phyloP scores from a whole-genome alignment of 2,113 vertebrate species.

The Tetrax tetrax region DNA sequence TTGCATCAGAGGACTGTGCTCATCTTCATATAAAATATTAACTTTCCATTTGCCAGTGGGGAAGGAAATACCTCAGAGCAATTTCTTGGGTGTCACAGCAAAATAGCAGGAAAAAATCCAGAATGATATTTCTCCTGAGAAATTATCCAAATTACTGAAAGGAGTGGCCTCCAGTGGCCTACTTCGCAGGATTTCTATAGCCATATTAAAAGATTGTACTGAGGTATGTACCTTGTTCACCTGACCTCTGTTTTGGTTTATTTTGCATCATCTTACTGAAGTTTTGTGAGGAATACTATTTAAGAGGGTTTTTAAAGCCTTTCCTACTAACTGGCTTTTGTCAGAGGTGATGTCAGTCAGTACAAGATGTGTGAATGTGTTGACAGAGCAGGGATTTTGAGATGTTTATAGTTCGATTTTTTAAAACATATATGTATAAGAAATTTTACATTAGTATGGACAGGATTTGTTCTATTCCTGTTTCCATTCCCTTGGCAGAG shows the following conservation, averaged over 20 bases:
- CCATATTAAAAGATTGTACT: background rate
- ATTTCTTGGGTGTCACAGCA: background rate
- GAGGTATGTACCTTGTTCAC: background rate
- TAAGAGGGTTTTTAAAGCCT: background rate
- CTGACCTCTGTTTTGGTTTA: background rate
- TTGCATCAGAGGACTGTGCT: background rate
- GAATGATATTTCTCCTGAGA: background rate
- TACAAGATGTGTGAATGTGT: background rate
- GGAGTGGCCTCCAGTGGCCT: background rate
- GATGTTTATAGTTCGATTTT: background rate
- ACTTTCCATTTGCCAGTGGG: background rate
- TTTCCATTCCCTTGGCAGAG: background rate
- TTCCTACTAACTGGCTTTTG: background rate
- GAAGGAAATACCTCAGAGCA: background rate
- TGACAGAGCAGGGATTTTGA: background rate
- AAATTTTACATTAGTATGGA: background rate
- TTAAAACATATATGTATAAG: background rate
- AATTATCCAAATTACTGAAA: background rate
- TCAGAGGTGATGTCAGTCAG: background rate
- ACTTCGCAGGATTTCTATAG: background rate
- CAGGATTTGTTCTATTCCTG: background rate
- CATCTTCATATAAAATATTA: slow-evolving; percentile 12
- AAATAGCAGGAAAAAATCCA: background rate
- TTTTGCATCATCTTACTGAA: background rate
- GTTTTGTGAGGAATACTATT: background rate